Base-by-base conservation (phyloP, 1,140 invertebrate species). In the Coelopa frigida region DNA sequence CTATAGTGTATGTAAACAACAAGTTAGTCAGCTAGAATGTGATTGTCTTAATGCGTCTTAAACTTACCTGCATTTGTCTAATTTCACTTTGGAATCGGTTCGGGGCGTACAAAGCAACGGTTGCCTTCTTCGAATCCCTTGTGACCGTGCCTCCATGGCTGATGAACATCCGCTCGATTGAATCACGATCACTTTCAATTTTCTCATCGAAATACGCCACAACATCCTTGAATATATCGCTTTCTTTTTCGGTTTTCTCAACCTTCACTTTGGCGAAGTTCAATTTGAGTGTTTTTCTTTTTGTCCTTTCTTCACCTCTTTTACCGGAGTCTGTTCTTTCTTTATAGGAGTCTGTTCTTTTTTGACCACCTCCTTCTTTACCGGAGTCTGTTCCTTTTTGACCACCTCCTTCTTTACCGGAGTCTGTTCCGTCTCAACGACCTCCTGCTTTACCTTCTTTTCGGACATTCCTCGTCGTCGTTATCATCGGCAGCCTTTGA, bases 201-300 rank as follows among this genome's bases (percentile, higher is more conserved):
- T n/a, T n/a, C n/a, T 24, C 21, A 29, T 24, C 31, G 23, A 50
- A 50, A 32, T 36, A 29, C n/a, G 22, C 48, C 12, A 27, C 18
- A 7, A 46, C 6, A 42, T 46, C 20, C 14, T 42, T 50, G 42
- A 50, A 46, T 26, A 50, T 11, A n/a, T 33, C 42, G 17, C 36
- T 44, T 39, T 49, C 20, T 11, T 49, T 49, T 20, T 17, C 7
- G 11, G 21, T n/a, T 10, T 20, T 38, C n/a, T n/a, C n/a, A n/a
- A n/a, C n/a, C n/a, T n/a, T n/a, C n/a, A n/a, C n/a, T n/a, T n/a
- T n/a, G n/a, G n/a, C n/a, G n/a, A n/a, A n/a, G n/a, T n/a, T n/a
- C n/a, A n/a, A n/a, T n/a, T n/a, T n/a, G n/a, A n/a, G n/a, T n/a
- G n/a, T n/a, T n/a, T n/a, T n/a, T n/a, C n/a, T 36, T 37, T 46